phyloP scores from a whole-genome alignment of 2,797 vertebrate species.

The Crossoptilon crossoptilon region DNA sequence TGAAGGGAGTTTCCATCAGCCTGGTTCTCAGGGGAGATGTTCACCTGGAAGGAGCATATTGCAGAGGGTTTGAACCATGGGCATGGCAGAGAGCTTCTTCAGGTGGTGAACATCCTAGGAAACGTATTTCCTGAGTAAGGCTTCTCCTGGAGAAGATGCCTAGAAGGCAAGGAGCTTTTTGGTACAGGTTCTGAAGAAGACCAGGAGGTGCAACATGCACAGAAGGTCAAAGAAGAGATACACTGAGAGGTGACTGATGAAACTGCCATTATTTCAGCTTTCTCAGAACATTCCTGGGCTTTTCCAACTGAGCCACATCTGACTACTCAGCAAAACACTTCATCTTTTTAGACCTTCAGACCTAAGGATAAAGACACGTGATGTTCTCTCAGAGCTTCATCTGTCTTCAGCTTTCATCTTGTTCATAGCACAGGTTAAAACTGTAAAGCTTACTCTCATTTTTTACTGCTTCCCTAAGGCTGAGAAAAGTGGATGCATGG shows the following conservation, averaged over 20 bases:
- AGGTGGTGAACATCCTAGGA: neutral
- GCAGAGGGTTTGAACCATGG: neutral
- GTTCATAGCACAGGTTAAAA: neutral
- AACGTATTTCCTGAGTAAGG: neutral
- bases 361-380: neutral
- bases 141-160: neutral
- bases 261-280: neutral
- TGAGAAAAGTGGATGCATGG: accelerated
- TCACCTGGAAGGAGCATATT: neutral
- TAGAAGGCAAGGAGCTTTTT: neutral
- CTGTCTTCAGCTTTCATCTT: neutral
- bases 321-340: neutral
- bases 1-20: neutral
- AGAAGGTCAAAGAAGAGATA: neutral
- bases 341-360: neutral
- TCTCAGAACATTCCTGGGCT: neutral
- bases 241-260: neutral
- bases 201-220: neutral
- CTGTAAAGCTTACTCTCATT: neutral
- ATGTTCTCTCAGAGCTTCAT: neutral
- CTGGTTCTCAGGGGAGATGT: neutral
- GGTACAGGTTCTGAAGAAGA: neutral
- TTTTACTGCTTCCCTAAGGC: neutral
- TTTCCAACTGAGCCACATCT: neutral
- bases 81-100: neutral